Conservation (phyloP, 2,888 invertebrate species). For the Geotrupes spiniger region DNA sequence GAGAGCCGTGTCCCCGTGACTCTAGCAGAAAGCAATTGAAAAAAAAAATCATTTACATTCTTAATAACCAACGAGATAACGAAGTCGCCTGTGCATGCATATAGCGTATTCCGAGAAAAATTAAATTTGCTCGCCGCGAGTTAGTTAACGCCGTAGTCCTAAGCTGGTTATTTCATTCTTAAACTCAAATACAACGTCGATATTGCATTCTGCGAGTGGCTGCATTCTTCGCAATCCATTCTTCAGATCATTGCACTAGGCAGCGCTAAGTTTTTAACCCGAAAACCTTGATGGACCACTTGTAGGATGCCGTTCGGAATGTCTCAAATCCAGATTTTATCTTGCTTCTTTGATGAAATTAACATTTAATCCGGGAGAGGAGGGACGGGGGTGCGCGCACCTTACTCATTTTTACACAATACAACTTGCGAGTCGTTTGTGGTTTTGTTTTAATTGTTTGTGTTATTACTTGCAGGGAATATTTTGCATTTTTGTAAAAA, state of each 20-base stretch:
- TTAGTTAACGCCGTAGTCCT: neutral
- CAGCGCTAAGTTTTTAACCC: slow-evolving; percentile 36
- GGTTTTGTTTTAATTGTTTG: too few species aligned
- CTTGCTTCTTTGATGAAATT: slow-evolving; percentile 37
- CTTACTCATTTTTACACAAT: too few species aligned
- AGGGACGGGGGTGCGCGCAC: too few species aligned
- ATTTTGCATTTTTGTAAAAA: too few species aligned
- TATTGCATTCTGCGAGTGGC: slow-evolving; percentile 45
- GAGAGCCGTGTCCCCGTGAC: too few species aligned
- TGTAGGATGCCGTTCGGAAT: slow-evolving; percentile 25
- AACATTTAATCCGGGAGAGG: neutral
- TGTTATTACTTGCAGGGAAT: too few species aligned
- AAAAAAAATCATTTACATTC: too few species aligned
- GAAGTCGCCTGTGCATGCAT: too few species aligned
- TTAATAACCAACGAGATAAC: too few species aligned
- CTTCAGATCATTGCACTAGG: slow-evolving; percentile 44
- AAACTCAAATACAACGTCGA: slow-evolving; percentile 28
- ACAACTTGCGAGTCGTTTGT: too few species aligned
- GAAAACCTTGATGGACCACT: slow-evolving; percentile 40
- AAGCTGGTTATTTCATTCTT: slow-evolving; percentile 18
- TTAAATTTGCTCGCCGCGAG: neutral
- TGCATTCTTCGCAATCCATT: slow-evolving; percentile 43
- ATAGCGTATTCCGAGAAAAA: too few species aligned
- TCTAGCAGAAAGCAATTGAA: too few species aligned
- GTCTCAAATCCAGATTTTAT: slow-evolving; percentile 44